Evolutionary conservation across 2,113 vertebrate genomes (phyloP), one percentile per base, ranked within the genome.

Genomic region (Percopsis transmontana): DNA sequence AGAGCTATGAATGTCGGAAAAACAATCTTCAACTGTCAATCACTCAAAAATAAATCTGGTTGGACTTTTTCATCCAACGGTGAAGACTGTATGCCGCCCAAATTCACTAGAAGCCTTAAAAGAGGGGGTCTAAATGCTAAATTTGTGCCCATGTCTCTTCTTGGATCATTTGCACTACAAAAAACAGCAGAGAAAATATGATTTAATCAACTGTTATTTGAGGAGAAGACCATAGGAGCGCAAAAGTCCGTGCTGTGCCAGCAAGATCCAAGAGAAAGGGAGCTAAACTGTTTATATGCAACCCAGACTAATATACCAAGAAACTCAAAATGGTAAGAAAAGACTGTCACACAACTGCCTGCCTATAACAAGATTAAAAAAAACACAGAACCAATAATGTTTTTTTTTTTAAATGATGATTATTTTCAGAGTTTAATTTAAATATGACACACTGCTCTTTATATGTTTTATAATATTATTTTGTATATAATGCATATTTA

Each of bases 401-500:
- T 85, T 88, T 81, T 83, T 83, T 87, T 78, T 91, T 67, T 91
- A 92, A 91, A 88, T 70, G 67, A 87, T 89, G 95, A 95, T 95
- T 94, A 95, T 96, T 96, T 98, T 91, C 89, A 93, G 98, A 93
- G 90, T 92, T 91, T 92, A 98, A 92, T 91, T 98, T 98, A 98
- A 97, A 95, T 94, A 97, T 94, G 94, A 97, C 95, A 96, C 95
- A 97, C 94, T 97, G 95, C 94, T 95, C 94, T 98, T 97, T 97
- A 94, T 97, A 98, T 92, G 90, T 98, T 98, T 98, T 98, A 95
- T 98, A 97, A 95, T 94, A 96, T 98, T 98, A 96, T 98, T 99
- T 98, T 99, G 96, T 98, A 98, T 98, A 98, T 98, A 96, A 96
- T 96, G 95, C 96, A 96, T 99, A 99, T 99, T 99, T 99, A 98